A percentile compares a stretch with the other conserved stretches of the same genome.
phyloP scores from a whole-genome alignment of 1,140 invertebrate genomes.

The Ctenoplectra terminalis region DNA sequence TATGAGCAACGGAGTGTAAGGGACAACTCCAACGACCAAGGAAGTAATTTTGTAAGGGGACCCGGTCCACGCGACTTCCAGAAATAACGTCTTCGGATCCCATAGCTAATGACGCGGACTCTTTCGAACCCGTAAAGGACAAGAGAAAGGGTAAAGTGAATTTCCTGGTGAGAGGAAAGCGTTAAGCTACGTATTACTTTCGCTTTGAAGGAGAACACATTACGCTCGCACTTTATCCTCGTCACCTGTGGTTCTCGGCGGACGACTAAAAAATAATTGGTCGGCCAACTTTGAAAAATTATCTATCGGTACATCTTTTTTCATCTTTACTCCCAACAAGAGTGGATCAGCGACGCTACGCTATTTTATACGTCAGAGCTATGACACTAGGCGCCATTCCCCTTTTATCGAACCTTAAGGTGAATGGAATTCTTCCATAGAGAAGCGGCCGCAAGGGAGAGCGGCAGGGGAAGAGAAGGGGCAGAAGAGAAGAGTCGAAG shows the following conservation, averaged over 20 bases:
- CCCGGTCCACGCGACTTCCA: background rate
- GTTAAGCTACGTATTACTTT: background rate
- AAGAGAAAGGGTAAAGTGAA: background rate
- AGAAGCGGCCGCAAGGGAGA: background rate
- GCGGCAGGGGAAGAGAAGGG: background rate
- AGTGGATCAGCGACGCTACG: background rate
- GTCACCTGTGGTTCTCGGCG: background rate
- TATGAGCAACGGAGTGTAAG: conserved; percentile 40
- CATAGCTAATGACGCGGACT: conserved; percentile 2
- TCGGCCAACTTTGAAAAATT: background rate
- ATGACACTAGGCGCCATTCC: background rate
- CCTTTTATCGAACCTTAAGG: conserved; percentile 35
- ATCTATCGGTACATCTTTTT: background rate
- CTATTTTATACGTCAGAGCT: background rate
- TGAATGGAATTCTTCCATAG: conserved; percentile 30
- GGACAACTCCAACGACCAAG: conserved; percentile 26
- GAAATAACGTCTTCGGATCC: background rate
- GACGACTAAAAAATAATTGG: background rate
- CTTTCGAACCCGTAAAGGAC: background rate
- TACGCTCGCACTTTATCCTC: background rate
- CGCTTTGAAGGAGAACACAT: background rate
- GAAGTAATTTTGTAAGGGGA: conserved; percentile 41
- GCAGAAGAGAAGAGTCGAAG: conserved; percentile 13
- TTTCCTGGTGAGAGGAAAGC: background rate
- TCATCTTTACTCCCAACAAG: background rate